phyloP scores from a whole-genome alignment of 2,888 invertebrate genomes.

The Macaria liturata region DNA sequence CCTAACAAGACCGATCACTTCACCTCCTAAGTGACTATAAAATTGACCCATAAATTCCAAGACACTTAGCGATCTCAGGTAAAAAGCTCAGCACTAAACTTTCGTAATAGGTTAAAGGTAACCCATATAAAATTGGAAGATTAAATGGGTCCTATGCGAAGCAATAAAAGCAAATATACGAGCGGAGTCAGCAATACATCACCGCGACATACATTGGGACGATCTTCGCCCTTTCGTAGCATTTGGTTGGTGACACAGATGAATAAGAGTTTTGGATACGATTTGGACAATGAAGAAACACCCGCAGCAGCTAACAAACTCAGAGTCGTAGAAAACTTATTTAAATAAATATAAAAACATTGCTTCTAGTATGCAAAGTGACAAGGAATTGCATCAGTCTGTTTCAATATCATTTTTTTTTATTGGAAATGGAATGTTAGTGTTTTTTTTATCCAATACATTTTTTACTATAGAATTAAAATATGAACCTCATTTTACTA shows the following conservation, averaged over 20 bases:
- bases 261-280: too few species aligned
- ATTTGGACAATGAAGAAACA: too few species aligned
- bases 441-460: too few species aligned
- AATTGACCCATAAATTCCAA: slow-evolving; percentile 14
- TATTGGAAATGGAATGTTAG: too few species aligned
- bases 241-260: slow-evolving; percentile 31
- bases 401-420: too few species aligned
- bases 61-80: slow-evolving; percentile 13
- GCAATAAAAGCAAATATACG: slow-evolving; percentile 45
- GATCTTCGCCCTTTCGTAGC: slow-evolving; percentile 35
- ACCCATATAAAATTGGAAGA: slow-evolving; percentile 31
- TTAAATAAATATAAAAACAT: too few species aligned
- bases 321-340: too few species aligned
- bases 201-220: slow-evolving; percentile 31
- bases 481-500: too few species aligned
- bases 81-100: slow-evolving; percentile 14
- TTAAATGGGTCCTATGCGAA: slow-evolving; percentile 32
- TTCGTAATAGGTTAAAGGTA: slow-evolving; percentile 23
- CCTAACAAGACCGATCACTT: slow-evolving; percentile 9
- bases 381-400: too few species aligned
- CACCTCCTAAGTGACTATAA: slow-evolving; percentile 11
- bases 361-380: too few species aligned
- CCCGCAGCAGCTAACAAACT: too few species aligned
- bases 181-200: slow-evolving; percentile 39
- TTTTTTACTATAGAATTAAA: too few species aligned